Evolutionary conservation across 2,888 invertebrate species (phyloP).

Genomic region (Synergus itoensis): DNA sequence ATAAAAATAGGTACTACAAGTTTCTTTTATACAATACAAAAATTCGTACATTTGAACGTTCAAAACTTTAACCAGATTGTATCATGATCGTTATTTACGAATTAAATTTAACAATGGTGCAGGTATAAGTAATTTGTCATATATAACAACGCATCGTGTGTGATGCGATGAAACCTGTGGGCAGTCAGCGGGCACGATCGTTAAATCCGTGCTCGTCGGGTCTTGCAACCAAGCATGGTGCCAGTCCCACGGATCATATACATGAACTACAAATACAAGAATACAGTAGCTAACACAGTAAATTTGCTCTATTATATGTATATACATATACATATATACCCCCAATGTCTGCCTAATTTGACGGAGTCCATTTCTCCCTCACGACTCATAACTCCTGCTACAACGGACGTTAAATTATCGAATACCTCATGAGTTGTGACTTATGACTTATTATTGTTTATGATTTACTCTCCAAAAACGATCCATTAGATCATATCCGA

Average conservation of each 20-base stretch:
- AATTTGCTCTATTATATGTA: not conserved
- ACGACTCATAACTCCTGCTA: not conserved
- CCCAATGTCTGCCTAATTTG: not conserved
- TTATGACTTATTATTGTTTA: not conserved
- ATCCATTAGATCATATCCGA: not conserved
- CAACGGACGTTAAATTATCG: not conserved
- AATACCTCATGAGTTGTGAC: not conserved
- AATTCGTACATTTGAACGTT: no score
- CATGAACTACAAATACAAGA: not conserved
- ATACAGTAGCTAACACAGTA: not conserved
- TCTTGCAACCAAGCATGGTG: not conserved
- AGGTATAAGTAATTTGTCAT: not conserved
- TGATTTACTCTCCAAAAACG: not conserved
- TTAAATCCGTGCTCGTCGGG: not conserved
- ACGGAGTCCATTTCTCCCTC: not conserved
- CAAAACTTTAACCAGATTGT: not conserved
- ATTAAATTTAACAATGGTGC: not conserved
- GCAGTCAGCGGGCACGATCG: constrained; percentile 7
- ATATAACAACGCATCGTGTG: not conserved
- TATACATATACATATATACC: not conserved
- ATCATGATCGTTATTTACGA: not conserved
- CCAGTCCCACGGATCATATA: not conserved
- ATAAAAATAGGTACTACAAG: no score
- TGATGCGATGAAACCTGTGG: not conserved
- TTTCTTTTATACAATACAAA: no score